Conservation (phyloP, 2,888 invertebrate genomes). For the Aethes cnicana region DNA sequence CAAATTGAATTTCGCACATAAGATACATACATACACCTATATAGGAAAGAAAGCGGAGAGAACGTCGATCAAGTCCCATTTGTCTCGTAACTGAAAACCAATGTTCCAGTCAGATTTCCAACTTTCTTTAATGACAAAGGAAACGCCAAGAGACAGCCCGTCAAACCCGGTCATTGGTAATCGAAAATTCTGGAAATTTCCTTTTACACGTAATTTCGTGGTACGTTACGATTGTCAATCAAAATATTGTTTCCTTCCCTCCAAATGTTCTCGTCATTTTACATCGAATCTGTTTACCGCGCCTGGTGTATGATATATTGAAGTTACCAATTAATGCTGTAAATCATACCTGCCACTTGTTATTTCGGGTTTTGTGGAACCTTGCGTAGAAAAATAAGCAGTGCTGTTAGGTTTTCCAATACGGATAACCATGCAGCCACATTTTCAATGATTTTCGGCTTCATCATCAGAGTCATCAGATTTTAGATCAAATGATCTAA, state of each 20-base stretch:
- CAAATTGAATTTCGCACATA: too few relatives aligned
- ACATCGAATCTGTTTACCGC: slow-evolving; percentile 24
- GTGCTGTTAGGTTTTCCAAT: too few relatives aligned
- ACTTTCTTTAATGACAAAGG: not conserved
- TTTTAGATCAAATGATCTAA: too few relatives aligned
- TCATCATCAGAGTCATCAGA: too few relatives aligned
- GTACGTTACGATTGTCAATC: slow-evolving; percentile 7
- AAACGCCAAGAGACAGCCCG: not conserved
- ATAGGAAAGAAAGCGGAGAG: too few relatives aligned
- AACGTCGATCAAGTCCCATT: too few relatives aligned
- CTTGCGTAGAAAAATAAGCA: too few relatives aligned
- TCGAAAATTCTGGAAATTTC: not conserved
- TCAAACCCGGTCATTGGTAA: not conserved
- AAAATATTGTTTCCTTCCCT: not conserved
- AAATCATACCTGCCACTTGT: slow-evolving; percentile 26
- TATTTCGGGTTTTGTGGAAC: slow-evolving; percentile 3
- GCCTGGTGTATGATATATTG: slow-evolving; percentile 22
- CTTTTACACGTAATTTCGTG: slow-evolving; percentile 4
- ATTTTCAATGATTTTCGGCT: too few relatives aligned
- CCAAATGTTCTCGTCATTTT: slow-evolving; percentile 11
- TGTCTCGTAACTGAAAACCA: too few relatives aligned
- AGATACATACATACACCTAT: too few relatives aligned
- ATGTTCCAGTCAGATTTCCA: not conserved
- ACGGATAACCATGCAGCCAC: too few relatives aligned
- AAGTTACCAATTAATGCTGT: slow-evolving; percentile 27